phyloP scores from a whole-genome alignment of 2,888 invertebrate genomes.

The Antheraea yamamai region DNA sequence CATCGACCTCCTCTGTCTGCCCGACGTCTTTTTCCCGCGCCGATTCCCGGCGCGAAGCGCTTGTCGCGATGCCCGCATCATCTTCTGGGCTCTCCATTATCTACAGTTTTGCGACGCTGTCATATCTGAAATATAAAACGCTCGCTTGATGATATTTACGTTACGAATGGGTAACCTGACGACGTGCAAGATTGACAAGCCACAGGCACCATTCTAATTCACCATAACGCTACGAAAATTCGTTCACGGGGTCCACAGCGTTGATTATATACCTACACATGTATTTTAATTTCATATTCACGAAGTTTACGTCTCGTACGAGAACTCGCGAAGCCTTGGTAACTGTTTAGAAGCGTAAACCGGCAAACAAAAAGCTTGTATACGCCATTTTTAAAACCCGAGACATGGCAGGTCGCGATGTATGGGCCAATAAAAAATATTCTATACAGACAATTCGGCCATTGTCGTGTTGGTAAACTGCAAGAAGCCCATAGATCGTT shows the following conservation, averaged over 20 bases:
- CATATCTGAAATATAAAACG: slow-evolving; percentile 81
- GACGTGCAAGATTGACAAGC: slow-evolving; percentile 80
- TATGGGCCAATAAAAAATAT: slow-evolving; percentile 81
- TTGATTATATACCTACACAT: slow-evolving; percentile 80
- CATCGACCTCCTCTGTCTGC: slow-evolving; percentile 68
- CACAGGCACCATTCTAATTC: slow-evolving; percentile 82
- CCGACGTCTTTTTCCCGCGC: slow-evolving; percentile 80
- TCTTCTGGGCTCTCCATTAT: slow-evolving; percentile 82
- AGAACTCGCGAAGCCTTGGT: slow-evolving; percentile 69
- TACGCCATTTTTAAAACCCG: slow-evolving; percentile 84
- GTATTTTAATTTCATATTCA: slow-evolving; percentile 82
- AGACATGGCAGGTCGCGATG: slow-evolving; percentile 81
- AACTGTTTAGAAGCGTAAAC: slow-evolving; percentile 80
- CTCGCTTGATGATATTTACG: slow-evolving; percentile 78
- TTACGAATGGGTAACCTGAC: slow-evolving; percentile 79
- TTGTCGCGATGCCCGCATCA: slow-evolving; percentile 80
- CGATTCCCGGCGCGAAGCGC: slow-evolving; percentile 79
- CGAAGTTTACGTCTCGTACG: slow-evolving; percentile 69
- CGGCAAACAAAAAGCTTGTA: slow-evolving; percentile 84
- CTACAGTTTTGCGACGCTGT: slow-evolving; percentile 78
- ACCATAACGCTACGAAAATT: slow-evolving; percentile 79
- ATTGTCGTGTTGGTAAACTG: slow-evolving; percentile 83
- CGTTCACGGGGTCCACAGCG: slow-evolving; percentile 76
- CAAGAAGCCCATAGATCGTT: slow-evolving; percentile 80
- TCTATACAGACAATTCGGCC: slow-evolving; percentile 79